phyloP scores from a whole-genome alignment of 1,140 invertebrate species.

The Melanaphis sacchari region DNA sequence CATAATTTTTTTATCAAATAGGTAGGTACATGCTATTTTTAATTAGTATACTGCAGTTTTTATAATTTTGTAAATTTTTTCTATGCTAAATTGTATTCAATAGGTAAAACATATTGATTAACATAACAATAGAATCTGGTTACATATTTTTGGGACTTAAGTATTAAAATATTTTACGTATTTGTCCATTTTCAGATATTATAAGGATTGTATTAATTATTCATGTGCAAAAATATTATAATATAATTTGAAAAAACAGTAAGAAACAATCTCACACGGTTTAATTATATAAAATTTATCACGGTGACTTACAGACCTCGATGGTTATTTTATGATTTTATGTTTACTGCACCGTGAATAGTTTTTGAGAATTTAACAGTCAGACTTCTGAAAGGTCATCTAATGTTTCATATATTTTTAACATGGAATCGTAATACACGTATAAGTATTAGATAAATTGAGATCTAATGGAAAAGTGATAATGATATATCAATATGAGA shows the following conservation, averaged over 20 bases:
- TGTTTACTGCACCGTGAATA: neutral
- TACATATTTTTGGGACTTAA: neutral
- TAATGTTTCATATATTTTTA: neutral
- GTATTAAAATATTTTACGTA: neutral
- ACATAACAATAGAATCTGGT: neutral
- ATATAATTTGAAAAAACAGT: neutral
- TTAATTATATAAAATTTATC: neutral
- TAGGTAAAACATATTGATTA: neutral
- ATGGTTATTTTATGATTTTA: neutral
- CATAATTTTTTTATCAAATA: no score
- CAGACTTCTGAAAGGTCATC: neutral
- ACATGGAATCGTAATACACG: neutral
- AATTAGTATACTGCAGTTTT: no score
- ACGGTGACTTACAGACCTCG: neutral
- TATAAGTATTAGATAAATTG: neutral
- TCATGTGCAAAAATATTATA: neutral
- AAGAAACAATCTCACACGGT: slow-evolving; percentile 4
- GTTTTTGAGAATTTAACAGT: neutral
- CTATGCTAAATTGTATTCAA: neutral
- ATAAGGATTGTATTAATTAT: neutral
- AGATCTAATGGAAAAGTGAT: neutral
- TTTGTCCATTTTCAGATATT: neutral
- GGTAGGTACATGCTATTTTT: no score
- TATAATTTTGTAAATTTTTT: neutral
- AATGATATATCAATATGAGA: neutral